Conservation (phyloP, 2,797 vertebrate species). For the Chelmon rostratus region DNA sequence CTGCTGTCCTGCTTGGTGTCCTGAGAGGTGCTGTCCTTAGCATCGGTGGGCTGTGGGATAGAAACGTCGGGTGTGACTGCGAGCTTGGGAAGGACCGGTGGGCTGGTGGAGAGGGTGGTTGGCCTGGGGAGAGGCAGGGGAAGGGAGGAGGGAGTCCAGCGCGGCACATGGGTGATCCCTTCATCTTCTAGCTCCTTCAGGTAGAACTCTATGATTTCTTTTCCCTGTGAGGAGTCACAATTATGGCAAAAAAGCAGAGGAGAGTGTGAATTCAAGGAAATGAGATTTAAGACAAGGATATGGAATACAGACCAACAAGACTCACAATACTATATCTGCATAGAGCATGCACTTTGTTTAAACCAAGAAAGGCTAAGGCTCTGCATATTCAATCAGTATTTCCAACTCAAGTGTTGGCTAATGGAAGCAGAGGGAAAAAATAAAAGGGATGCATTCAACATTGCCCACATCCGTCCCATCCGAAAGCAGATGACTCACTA, state of each 20-base stretch:
- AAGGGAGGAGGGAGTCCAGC: conserved; percentile 86
- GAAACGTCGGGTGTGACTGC: conserved; percentile 60
- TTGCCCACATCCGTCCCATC: conserved; percentile 9
- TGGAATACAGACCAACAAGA: not conserved
- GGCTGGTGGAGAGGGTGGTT: conserved; percentile 56
- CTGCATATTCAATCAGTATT: not conserved
- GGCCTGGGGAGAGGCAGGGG: conserved; percentile 53
- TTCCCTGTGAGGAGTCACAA: conserved; percentile 86
- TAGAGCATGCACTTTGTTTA: not conserved
- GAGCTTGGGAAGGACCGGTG: conserved; percentile 47
- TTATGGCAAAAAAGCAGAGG: not conserved
- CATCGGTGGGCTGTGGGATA: conserved; percentile 57
- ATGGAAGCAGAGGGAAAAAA: conserved; percentile 1
- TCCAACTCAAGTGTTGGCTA: not conserved
- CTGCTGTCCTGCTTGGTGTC: conserved; percentile 86
- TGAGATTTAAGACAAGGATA: not conserved
- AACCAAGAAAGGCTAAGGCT: not conserved
- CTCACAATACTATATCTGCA: not conserved
- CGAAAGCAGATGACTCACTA: conserved; percentile 53
- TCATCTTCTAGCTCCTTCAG: conserved; percentile 93
- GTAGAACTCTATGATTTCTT: conserved; percentile 98
- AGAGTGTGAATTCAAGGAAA: not conserved
- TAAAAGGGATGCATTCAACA: conserved; percentile 2
- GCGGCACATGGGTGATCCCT: conserved; percentile 90
- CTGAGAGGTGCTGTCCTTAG: conserved; percentile 58